Evolutionary conservation across 1,140 invertebrate genomes (phyloP), one percentile per base, ranked within the genome.

Genomic region (Telenomus remus): DNA sequence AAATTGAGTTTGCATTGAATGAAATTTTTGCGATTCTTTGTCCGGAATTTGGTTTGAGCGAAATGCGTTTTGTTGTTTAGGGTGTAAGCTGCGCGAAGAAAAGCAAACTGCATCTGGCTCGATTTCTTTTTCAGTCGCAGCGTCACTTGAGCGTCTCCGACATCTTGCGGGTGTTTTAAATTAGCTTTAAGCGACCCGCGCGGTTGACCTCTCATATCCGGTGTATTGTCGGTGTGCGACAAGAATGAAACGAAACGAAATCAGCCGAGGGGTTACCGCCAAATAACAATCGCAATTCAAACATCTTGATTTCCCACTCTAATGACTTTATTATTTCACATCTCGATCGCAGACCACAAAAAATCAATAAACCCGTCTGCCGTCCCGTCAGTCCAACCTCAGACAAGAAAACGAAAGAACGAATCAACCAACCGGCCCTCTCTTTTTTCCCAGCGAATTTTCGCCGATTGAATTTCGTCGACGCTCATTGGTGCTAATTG

Each of bases 271-370:
- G 80, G 79, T 2, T 2, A 8, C 78, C 79, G 80, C 78, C 81
- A 82, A 81, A 80, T 82, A 80, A 84, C 82, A 85, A 84, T 85
- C 73, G 79, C 80, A 79, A 82, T 83, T 82, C 79, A 80, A 81
- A 80, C 74, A 79, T 77, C 79, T 71, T 68, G 72, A 50, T 57
- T n/a, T 80, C 78, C 19, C 19, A 27, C 19, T 6, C 19, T 27
- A 27, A 27, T 27, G 2, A 27, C 6, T 27, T 27, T 27, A 27
- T 82, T 82, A 74, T 80, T 84, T 85, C 82, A 27, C 19, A 27
- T 27, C 19, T 27, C 19, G 6, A 27, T 27, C 6, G n/a, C n/a
- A n/a, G n/a, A n/a, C n/a, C n/a, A n/a, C n/a, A n/a, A 27, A 27
- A 27, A 27, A 27, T 27, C 19, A 27, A 27, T 27, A 27, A 27